phyloP scores from a whole-genome alignment of 2,113 vertebrate genomes.

The Vidua macroura region DNA sequence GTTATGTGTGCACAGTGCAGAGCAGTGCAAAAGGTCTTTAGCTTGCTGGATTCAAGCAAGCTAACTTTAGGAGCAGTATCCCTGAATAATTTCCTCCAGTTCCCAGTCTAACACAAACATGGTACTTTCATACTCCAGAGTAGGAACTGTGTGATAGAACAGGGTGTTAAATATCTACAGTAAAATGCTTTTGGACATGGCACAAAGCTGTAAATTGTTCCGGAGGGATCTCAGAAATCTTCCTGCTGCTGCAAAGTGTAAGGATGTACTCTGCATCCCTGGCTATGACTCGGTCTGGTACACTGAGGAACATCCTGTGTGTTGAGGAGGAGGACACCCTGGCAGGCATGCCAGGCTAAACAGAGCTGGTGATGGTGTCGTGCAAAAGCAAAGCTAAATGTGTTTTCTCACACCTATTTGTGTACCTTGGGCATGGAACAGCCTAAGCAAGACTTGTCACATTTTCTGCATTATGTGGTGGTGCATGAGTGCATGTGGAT shows the following conservation, averaged over 20 bases:
- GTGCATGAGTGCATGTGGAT: neutral
- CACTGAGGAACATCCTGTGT: neutral
- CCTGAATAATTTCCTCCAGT: neutral
- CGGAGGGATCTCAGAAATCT: neutral
- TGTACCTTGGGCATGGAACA: neutral
- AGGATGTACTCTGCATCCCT: neutral
- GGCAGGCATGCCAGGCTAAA: neutral
- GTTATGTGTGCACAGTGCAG: neutral
- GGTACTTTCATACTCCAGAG: neutral
- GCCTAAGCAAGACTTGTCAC: neutral
- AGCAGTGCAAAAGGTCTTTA: neutral
- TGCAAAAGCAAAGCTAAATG: neutral
- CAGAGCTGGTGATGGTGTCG: neutral
- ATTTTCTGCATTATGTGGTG: accelerated
- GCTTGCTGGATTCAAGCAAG: neutral
- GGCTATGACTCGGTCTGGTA: accelerated
- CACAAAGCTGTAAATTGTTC: neutral
- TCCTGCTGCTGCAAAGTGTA: neutral
- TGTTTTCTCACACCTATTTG: accelerated
- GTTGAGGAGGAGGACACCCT: neutral
- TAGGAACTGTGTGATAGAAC: neutral
- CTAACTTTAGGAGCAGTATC: neutral
- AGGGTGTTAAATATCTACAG: neutral
- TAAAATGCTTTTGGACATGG: neutral
- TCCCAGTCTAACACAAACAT: neutral